Conservation (phyloP, 2,888 invertebrate genomes). For the Nysson spinosus region DNA sequence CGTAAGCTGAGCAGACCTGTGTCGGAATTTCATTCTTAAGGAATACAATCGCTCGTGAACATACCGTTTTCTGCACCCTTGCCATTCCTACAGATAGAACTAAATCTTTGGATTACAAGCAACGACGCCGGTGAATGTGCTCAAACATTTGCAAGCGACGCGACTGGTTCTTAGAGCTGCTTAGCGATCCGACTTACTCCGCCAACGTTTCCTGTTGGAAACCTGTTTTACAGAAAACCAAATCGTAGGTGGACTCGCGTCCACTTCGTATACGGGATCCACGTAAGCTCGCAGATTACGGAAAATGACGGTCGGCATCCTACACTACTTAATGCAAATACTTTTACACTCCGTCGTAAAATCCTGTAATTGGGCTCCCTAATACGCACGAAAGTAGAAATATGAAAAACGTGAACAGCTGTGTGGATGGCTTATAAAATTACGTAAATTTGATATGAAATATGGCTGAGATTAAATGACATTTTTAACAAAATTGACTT, state of each 20-base stretch:
- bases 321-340: no score
- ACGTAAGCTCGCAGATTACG: conserved; percentile 29
- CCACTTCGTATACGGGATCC: conserved; percentile 29
- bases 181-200: conserved; percentile 28
- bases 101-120: conserved; percentile 42
- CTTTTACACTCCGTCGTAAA: no score
- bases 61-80: not conserved
- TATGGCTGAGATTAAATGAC: no score
- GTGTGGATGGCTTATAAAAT: no score
- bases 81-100: conserved; percentile 7
- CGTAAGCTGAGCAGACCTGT: conserved; percentile 9
- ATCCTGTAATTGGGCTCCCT: no score
- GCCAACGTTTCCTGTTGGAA: conserved; percentile 13
- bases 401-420: no score
- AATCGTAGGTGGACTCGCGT: conserved; percentile 28
- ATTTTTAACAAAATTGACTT: no score
- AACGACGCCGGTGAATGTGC: conserved; percentile 11
- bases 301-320: conserved; percentile 1
- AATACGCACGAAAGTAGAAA: no score
- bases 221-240: conserved; percentile 34
- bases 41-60: no score
- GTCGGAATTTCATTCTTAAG: conserved; percentile 12
- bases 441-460: no score
- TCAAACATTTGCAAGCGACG: conserved; percentile 1
- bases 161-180: conserved; percentile 16